Conservation (phyloP, 1,140 invertebrate species). For the Tetragnatha versicolor region DNA sequence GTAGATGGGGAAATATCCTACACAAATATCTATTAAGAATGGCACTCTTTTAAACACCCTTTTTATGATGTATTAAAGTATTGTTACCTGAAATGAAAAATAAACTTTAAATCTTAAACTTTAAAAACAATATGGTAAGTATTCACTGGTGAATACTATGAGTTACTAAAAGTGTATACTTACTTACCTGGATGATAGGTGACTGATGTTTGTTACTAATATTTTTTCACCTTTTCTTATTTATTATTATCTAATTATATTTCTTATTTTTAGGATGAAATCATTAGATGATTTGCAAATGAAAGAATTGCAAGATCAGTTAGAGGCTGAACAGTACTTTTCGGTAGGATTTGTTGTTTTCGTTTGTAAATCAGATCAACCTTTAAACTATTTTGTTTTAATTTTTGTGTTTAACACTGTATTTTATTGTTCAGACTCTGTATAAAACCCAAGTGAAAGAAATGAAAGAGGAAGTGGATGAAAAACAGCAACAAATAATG, state of each 20-base stretch:
- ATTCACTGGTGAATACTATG: no score
- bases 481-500: conserved; percentile 74
- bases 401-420: not conserved
- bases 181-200: no score
- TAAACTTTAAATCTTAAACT: no score
- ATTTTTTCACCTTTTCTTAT: not conserved
- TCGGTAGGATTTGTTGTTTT: conserved; percentile 65
- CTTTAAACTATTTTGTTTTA: not conserved
- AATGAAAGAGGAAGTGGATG: conserved; percentile 84
- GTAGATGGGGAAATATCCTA: no score
- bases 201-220: not conserved
- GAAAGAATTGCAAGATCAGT: conserved; percentile 90
- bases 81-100: no score
- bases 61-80: no score
- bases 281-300: conserved; percentile 81
- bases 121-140: no score
- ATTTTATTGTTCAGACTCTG: conserved; percentile 71
- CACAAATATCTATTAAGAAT: no score
- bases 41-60: no score
- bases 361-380: not conserved
- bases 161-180: no score
- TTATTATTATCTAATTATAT: conserved; percentile 29
- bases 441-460: conserved; percentile 93
- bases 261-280: conserved; percentile 63
- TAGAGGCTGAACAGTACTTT: conserved; percentile 88